Conservation (phyloP, 2,797 vertebrate genomes). For the Pipistrellus nathusii region DNA sequence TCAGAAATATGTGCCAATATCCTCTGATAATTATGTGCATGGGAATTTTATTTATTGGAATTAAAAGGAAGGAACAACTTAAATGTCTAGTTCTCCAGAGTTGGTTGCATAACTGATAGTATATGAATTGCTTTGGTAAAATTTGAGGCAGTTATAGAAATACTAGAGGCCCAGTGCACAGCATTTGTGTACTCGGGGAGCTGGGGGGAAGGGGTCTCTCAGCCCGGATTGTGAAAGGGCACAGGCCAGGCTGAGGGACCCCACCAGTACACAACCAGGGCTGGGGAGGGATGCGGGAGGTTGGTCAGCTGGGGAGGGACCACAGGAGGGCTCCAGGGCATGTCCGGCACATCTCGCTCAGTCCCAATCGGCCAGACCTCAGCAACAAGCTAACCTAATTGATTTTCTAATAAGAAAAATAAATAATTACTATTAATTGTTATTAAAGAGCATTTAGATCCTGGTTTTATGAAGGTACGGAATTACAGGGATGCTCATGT, state of each 20-base stretch:
- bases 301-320: too few species aligned
- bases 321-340: too few species aligned
- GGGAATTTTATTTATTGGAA: background rate
- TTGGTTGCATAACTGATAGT: background rate
- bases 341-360: too few species aligned
- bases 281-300: rapidly evolving
- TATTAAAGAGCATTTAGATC: slow-evolving; percentile 5
- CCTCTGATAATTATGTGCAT: slow-evolving; percentile 16
- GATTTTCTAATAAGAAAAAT: slow-evolving; percentile 14
- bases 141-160: background rate
- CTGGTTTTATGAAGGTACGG: background rate
- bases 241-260: too few species aligned
- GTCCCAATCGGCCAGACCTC: too few species aligned
- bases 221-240: too few species aligned
- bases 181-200: too few species aligned
- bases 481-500: background rate
- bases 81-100: background rate
- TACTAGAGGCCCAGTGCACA: too few species aligned
- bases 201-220: too few species aligned
- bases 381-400: too few species aligned
- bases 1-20: background rate
- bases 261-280: too few species aligned
- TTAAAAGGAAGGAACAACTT: slow-evolving; percentile 30
- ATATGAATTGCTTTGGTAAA: background rate
- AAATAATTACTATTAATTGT: background rate